A percentile compares a stretch with the other conserved stretches of the same genome.
These are phyloP conservation scores for Phaonia tiefii DNA, from an alignment of 2,888 invertebrate genomes.

Conservation along the genomic window DNA sequence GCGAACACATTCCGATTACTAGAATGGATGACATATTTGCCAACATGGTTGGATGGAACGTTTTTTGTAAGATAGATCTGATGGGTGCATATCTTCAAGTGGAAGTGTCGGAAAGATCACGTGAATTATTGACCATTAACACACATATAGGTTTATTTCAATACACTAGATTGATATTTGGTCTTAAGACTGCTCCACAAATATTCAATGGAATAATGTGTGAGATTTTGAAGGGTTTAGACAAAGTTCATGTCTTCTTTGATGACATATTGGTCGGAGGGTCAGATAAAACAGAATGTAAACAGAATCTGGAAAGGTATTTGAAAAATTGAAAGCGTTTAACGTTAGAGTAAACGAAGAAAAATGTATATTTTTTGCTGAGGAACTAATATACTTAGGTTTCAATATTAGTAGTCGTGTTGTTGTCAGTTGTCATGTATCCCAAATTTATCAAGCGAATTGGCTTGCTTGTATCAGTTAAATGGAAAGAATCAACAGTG, in stretches of 20 bases:
- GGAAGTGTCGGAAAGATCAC: slow-evolving; percentile 33
- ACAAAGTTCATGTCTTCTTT: slow-evolving; percentile 44
- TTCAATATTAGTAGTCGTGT: slow-evolving; percentile 3
- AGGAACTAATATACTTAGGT: slow-evolving; percentile 27
- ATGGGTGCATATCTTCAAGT: slow-evolving; percentile 53
- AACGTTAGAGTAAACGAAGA: slow-evolving; percentile 12
- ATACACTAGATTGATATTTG: slow-evolving; percentile 51
- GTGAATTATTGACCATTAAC: slow-evolving; percentile 52
- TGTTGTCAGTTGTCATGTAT: no score
- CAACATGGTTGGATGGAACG: slow-evolving; percentile 45
- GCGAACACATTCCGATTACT: slow-evolving; percentile 51
- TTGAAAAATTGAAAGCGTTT: slow-evolving; percentile 6
- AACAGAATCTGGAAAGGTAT: slow-evolving; percentile 1
- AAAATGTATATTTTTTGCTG: slow-evolving; percentile 34
- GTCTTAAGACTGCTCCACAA: slow-evolving; percentile 41
- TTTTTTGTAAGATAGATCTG: slow-evolving; percentile 51
- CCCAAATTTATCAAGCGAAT: no score
- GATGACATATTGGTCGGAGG: slow-evolving; percentile 46
- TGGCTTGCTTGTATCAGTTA: no score
- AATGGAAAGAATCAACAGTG: no score
- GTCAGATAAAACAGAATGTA: slow-evolving; percentile 20
- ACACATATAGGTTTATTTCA: slow-evolving; percentile 53
- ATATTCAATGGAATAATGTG: slow-evolving; percentile 27
- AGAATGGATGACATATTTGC: slow-evolving; percentile 56
- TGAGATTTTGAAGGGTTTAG: slow-evolving; percentile 34